Percentiles rank a stretch among this genome's conserved stretches.
phyloP scores from a whole-genome alignment of 2,888 invertebrate species.

The Clivina fossor region DNA sequence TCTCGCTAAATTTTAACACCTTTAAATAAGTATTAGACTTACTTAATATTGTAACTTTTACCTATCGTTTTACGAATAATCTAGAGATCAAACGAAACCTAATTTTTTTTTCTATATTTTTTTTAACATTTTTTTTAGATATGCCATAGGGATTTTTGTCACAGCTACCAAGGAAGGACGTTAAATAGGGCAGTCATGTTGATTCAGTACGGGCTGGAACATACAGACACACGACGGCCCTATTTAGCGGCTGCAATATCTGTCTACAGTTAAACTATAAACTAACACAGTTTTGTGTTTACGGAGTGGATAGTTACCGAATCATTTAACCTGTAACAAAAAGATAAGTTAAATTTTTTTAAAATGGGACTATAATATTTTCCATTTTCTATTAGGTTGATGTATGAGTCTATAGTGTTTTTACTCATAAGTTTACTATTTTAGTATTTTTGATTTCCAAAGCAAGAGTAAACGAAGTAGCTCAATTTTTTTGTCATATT shows the following conservation, averaged over 20 bases:
- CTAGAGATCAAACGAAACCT: not conserved
- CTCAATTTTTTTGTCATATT: too few relatives aligned
- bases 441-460: too few relatives aligned
- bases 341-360: too few relatives aligned
- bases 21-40: not conserved
- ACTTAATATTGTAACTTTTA: too few relatives aligned
- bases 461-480: too few relatives aligned
- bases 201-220: constrained; percentile 23
- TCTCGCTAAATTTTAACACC: constrained; percentile 14
- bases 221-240: constrained; percentile 12
- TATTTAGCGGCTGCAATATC: constrained; percentile 10
- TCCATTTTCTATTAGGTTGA: too few relatives aligned
- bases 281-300: constrained; percentile 19
- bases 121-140: constrained; percentile 14
- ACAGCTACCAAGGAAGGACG: too few relatives aligned
- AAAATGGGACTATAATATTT: too few relatives aligned
- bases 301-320: constrained; percentile 20
- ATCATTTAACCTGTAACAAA: constrained; percentile 22
- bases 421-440: too few relatives aligned
- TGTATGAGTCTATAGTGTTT: too few relatives aligned
- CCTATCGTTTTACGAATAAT: too few relatives aligned
- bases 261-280: constrained; percentile 31
- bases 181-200: constrained; percentile 9
- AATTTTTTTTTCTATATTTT: constrained; percentile 2
- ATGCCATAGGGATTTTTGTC: constrained; percentile 16